Percentiles rank a stretch among this genome's conserved stretches.
Conservation (phyloP, 1,140 invertebrate species). For the honey bee (Apis mellifera) region Amel_HAv3.1 CM009940.2:10283001-10283500, state of each 20-base stretch:
- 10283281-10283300: no score
- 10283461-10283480: constrained; percentile 51
- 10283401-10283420: constrained; percentile 55
- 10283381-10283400: constrained; percentile 37
- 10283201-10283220: not conserved
- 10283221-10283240: no score
- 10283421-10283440: constrained; percentile 43
- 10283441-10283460: constrained; percentile 37
- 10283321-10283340: constrained; percentile 3
- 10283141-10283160: not conserved
- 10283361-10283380: constrained; percentile 19
- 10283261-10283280: no score
- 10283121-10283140: not conserved
- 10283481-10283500: constrained; percentile 59
- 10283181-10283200: not conserved
- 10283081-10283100: constrained; percentile 15
- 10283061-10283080: not conserved
- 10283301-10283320: not conserved
- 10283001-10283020: not conserved
- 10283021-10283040: no score
- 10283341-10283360: constrained; percentile 21
- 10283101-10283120: constrained; percentile 21
- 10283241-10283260: no score
- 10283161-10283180: not conserved
- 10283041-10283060: not conserved